phyloP scores from a whole-genome alignment of 2,113 vertebrate genomes.

The Pleuronectes platessa region DNA sequence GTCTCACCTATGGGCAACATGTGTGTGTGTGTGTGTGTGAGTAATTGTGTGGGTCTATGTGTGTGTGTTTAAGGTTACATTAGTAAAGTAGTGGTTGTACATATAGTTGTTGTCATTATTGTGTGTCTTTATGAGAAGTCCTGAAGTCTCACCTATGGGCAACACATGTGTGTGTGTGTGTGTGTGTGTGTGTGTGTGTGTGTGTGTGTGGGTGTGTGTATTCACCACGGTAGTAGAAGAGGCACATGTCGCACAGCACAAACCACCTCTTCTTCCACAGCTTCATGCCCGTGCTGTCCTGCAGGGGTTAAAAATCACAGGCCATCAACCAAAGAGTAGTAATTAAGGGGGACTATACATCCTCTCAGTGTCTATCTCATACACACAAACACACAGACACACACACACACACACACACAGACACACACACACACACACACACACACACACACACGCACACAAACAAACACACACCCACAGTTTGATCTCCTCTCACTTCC shows the following conservation, averaged over 20 bases:
- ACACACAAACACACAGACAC: too few relatives aligned
- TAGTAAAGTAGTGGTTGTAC: too few relatives aligned
- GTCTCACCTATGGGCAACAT: too few relatives aligned
- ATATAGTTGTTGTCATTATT: too few relatives aligned
- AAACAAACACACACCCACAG: neutral
- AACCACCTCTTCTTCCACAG: slow-evolving; percentile 99
- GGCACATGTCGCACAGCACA: slow-evolving; percentile 95
- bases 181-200: neutral
- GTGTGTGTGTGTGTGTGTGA: neutral
- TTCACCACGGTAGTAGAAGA: slow-evolving; percentile 97
- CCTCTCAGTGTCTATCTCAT: too few relatives aligned
- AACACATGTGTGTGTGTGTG: too few relatives aligned
- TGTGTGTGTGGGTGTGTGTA: slow-evolving; percentile 27
- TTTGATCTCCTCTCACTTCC: slow-evolving; percentile 16
- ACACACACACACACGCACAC: neutral
- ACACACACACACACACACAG: neutral
- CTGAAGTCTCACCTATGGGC: too few relatives aligned
- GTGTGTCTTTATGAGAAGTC: too few relatives aligned
- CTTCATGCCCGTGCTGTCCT: slow-evolving; percentile 99
- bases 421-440: too few relatives aligned
- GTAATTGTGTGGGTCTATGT: slow-evolving; percentile 1
- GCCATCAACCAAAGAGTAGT: slow-evolving; percentile 1
- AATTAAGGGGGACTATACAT: neutral
- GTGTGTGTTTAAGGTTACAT: slow-evolving; percentile 3
- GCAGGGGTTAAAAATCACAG: slow-evolving; percentile 49